Conservation (phyloP, 2,797 vertebrate genomes). For the Lepus oiostolus region DNA sequence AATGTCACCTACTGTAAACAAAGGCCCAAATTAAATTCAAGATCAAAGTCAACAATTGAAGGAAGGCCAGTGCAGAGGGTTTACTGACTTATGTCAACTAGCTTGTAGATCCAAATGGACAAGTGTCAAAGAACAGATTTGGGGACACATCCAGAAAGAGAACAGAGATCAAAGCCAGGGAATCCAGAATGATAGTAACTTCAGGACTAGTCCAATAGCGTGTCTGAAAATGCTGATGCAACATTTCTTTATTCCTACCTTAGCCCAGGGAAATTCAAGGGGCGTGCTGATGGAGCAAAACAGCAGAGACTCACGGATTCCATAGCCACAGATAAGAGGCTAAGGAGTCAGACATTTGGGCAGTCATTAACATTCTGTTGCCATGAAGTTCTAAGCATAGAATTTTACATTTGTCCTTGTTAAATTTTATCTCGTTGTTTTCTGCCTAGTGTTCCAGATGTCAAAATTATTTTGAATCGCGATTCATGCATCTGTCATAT, state of each 20-base stretch:
- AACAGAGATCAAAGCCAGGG: not conserved
- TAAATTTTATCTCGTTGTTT: constrained; percentile 51
- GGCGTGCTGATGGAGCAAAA: not conserved
- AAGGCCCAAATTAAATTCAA: not conserved
- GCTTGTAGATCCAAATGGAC: not conserved
- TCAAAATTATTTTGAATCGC: constrained; percentile 63
- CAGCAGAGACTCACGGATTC: not conserved
- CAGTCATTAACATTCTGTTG: not conserved
- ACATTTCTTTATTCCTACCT: not conserved
- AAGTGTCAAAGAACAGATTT: not conserved
- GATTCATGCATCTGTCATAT: constrained; percentile 47
- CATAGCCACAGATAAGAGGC: not conserved
- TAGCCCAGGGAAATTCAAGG: constrained; percentile 23
- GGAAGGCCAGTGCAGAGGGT: too few species aligned
- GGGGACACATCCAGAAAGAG: not conserved
- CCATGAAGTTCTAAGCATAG: constrained; percentile 49
- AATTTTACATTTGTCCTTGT: constrained; percentile 40
- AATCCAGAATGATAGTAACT: not conserved
- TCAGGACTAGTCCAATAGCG: not conserved
- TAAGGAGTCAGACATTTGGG: not conserved
- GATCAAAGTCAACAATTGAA: not conserved
- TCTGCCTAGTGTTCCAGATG: constrained; percentile 46
- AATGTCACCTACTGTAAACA: not conserved
- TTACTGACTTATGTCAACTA: not conserved
- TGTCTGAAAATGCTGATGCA: not conserved